Base-by-base conservation (phyloP, 2,888 invertebrate genomes). In the Dryocosmus kuriphilus region DNA sequence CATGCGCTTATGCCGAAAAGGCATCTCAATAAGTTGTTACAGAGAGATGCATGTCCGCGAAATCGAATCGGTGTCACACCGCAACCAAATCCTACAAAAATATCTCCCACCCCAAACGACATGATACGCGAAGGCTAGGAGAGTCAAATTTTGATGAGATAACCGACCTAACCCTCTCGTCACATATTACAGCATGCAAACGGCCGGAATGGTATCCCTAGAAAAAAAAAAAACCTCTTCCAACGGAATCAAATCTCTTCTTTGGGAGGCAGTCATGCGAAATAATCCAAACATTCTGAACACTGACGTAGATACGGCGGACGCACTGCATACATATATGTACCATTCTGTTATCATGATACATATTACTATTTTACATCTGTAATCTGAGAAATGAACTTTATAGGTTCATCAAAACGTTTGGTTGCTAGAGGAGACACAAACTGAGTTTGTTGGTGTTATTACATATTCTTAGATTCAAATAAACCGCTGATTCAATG, bases 201-300 rank as follows among this genome's bases (percentile, higher is more conserved):
- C 80, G 80, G 81, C 80, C 82, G 83, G 76, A 83, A 83, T 82
- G 84, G 85, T 82, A 84, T 86, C 84, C 85, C 83, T 80, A 80
- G 82, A 83, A 79, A 85, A n/a, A n/a, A n/a, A n/a, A n/a, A 88
- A 87, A 87, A 83, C 83, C 86, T 88, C 86, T 88, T 84, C 87
- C 85, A 86, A 86, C 86, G 85, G 86, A 90, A 89, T 90, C 89
- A 91, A 90, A 91, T 91, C 90, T 90, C 89, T 89, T 90, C 90
- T 91, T 91, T 91, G 86, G 89, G 80, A 86, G 77, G 84, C 89
- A 87, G 81, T 89, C 89, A 90, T 91, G 90, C 88, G 91, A 91
- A 91, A 91, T 91, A 91, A 91, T 90, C 91, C 90, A 89, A 88
- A 88, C 88, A 86, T 88, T 89, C 88, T 90, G 88, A 90, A 91